Percentiles rank a stretch among this genome's conserved stretches.
Conservation (phyloP, 1,140 invertebrate genomes). For the Leptinotarsa defecta region DNA sequence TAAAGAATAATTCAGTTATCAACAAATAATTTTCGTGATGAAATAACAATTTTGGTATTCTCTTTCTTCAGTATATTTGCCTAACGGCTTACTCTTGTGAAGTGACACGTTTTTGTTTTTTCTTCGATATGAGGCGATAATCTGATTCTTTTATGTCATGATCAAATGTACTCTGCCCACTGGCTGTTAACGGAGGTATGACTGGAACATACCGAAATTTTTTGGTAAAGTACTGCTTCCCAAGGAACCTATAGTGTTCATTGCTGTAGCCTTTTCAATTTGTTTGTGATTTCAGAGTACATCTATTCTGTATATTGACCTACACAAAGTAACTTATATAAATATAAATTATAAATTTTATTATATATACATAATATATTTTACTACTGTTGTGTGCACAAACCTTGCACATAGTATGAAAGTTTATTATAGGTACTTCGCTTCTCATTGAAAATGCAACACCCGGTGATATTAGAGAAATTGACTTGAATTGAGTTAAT, state of each 20-base stretch:
- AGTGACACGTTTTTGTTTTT: neutral
- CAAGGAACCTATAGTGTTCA: constrained; percentile 56
- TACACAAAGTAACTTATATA: constrained; percentile 52
- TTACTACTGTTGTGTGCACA: constrained; percentile 58
- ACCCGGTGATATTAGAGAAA: neutral
- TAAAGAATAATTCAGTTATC: no score
- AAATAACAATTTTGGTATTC: no score
- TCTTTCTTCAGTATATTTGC: no score
- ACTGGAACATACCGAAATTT: constrained; percentile 36
- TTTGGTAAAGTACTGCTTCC: constrained; percentile 54
- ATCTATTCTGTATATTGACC: constrained; percentile 54
- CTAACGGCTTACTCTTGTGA: no score
- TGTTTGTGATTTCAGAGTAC: constrained; percentile 54
- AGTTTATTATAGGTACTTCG: constrained; percentile 42
- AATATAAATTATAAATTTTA: constrained; percentile 50
- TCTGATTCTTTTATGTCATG: constrained; percentile 10
- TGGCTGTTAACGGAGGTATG: constrained; percentile 37
- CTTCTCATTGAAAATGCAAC: constrained; percentile 9
- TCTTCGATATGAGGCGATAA: neutral
- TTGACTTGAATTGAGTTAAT: neutral
- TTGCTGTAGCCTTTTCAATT: constrained; percentile 56
- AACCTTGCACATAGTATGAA: constrained; percentile 57
- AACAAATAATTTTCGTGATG: no score
- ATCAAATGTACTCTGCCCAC: constrained; percentile 51
- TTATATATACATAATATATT: constrained; percentile 55